Evolutionary conservation across 30 jellyfish, hydroid and myxozoan species (phyloP).

Genomic region (Hydractinia echinata): DNA sequence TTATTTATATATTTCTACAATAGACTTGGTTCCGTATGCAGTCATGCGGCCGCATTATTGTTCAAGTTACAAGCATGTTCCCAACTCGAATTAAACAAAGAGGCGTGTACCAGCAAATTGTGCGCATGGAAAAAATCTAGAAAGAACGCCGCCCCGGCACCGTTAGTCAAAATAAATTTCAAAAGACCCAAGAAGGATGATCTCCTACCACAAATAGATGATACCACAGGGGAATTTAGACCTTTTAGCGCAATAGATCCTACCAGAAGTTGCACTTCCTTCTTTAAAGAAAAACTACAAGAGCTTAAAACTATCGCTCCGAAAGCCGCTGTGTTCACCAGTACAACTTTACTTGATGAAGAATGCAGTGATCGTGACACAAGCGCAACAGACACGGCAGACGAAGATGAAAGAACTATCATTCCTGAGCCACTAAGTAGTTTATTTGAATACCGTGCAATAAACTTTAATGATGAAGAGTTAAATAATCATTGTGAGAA

Average conservation of each 20-base stretch:
- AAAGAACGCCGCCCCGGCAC: conserved; percentile 25
- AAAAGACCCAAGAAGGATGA: conserved; percentile 28
- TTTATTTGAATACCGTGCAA: no score
- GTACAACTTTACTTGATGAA: neutral
- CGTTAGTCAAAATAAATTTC: conserved; percentile 11
- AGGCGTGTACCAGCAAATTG: conserved; percentile 37
- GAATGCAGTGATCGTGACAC: neutral
- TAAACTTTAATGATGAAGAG: no score
- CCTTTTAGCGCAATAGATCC: conserved; percentile 18
- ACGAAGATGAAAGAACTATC: neutral
- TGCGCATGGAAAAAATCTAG: conserved; percentile 28
- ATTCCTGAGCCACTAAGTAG: conserved; percentile 11
- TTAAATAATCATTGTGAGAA: no score
- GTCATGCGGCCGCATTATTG: conserved; percentile 50
- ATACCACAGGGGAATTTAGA: conserved; percentile 1
- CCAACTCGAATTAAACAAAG: conserved; percentile 18
- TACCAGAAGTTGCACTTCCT: neutral
- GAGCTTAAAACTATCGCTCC: neutral
- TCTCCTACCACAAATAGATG: conserved; percentile 4
- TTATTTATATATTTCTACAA: neutral
- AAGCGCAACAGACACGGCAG: conserved; percentile 6
- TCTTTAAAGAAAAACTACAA: conserved; percentile 1
- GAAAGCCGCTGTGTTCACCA: neutral
- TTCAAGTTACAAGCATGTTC: conserved; percentile 36
- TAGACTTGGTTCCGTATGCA: conserved; percentile 49